Evolutionary conservation across 2,888 invertebrate genomes (phyloP).

Genomic region (Hoplodrina blanda): DNA sequence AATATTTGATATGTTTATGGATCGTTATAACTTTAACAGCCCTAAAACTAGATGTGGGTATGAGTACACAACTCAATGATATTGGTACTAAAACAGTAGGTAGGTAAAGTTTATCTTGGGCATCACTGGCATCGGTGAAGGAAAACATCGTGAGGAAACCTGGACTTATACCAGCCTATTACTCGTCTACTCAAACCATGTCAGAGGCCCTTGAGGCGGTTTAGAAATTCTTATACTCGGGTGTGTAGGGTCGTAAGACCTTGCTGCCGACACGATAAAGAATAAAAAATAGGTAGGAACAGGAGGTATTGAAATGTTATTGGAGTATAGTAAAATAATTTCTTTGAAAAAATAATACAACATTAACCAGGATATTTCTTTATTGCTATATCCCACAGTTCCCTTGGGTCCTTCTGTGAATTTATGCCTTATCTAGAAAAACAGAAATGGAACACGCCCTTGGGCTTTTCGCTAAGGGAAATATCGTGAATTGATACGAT

Average conservation of each 20-base stretch:
- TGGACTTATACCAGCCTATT: too few relatives aligned
- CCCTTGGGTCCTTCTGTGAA: conserved; percentile 30
- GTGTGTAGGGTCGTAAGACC: too few relatives aligned
- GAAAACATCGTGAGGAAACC: too few relatives aligned
- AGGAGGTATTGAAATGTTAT: conserved; percentile 6
- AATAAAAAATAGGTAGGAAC: neutral
- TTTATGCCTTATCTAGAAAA: conserved; percentile 44
- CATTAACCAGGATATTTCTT: conserved; percentile 26
- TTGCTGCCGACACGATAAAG: too few relatives aligned
- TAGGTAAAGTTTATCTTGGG: too few relatives aligned
- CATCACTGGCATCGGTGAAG: too few relatives aligned
- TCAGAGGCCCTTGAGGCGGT: too few relatives aligned
- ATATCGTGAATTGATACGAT: conserved; percentile 45
- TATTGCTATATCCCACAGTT: conserved; percentile 37
- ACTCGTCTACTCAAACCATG: too few relatives aligned
- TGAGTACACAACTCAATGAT: neutral
- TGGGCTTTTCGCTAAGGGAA: conserved; percentile 27
- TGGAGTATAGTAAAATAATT: conserved; percentile 4
- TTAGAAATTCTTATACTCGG: too few relatives aligned
- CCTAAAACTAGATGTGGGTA: neutral
- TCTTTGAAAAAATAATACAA: conserved; percentile 20
- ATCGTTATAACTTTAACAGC: conserved; percentile 21
- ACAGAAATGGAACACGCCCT: conserved; percentile 33
- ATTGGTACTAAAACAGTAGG: neutral
- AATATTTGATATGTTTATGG: conserved; percentile 22